Percentiles rank a stretch among this genome's conserved stretches.
Conservation (phyloP, 2,113 vertebrate genomes). For the Poecilia latipinna region DNA sequence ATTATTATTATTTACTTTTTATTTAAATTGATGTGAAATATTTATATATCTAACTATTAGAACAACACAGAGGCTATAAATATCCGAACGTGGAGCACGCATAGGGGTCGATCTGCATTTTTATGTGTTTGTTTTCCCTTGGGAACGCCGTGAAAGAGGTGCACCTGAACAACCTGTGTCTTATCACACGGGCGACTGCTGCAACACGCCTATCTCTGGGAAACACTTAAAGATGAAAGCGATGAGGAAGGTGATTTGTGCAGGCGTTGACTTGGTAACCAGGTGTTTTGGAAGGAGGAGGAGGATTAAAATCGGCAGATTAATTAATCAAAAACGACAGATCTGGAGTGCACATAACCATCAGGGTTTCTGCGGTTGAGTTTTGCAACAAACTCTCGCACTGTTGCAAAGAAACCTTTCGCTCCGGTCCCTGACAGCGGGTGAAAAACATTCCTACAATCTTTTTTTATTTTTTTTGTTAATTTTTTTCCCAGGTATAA, state of each 20-base stretch:
- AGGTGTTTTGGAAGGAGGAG: slow-evolving; percentile 24
- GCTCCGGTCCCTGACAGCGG: neutral
- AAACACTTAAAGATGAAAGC: slow-evolving; percentile 23
- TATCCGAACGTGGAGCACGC: neutral
- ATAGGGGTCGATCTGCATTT: neutral
- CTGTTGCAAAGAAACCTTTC: neutral
- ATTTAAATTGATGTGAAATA: too few species aligned
- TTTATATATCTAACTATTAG: too few species aligned
- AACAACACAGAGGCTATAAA: too few species aligned
- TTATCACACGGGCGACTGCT: slow-evolving; percentile 18
- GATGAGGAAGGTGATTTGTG: slow-evolving; percentile 17
- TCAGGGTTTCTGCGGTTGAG: slow-evolving; percentile 19
- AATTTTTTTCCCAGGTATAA: neutral
- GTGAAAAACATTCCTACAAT: too few species aligned
- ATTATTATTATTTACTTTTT: too few species aligned
- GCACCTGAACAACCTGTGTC: slow-evolving; percentile 20
- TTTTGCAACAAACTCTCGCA: neutral
- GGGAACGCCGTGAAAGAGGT: neutral
- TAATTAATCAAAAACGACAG: slow-evolving; percentile 20
- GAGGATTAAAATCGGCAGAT: neutral
- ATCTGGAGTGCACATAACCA: slow-evolving; percentile 14
- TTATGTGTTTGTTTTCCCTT: neutral
- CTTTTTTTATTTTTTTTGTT: neutral
- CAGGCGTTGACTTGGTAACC: slow-evolving; percentile 20
- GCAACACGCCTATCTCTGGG: slow-evolving; percentile 30